A percentile compares a stretch with the other conserved stretches of the same genome.
phyloP scores from a whole-genome alignment of 2,797 vertebrate species.

The Sardinella longiceps region DNA sequence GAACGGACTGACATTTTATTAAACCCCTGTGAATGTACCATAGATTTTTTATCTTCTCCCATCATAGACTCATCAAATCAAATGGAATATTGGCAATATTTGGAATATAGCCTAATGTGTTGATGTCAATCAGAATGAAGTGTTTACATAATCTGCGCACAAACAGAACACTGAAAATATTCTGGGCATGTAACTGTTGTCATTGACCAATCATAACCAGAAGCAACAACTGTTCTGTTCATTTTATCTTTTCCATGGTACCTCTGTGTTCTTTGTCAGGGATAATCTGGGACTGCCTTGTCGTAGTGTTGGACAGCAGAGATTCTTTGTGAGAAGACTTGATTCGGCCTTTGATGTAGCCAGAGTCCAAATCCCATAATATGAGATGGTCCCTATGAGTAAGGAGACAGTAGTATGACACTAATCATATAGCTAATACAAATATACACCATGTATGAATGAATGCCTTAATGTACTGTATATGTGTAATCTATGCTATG shows the following conservation, averaged over 20 bases:
- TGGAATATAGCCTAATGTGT: too few species aligned
- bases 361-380: conserved; percentile 71
- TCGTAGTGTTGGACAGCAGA: conserved; percentile 48
- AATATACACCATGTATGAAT: background rate
- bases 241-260: conserved; percentile 19
- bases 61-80: too few species aligned
- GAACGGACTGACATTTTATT: too few species aligned
- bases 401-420: background rate
- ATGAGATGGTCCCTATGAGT: conserved; percentile 75
- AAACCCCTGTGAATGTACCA: too few species aligned
- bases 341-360: conserved; percentile 68
- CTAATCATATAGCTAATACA: background rate
- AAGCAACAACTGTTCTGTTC: too few species aligned
- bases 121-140: too few species aligned
- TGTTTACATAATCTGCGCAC: too few species aligned
- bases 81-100: too few species aligned
- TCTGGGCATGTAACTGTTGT: too few species aligned
- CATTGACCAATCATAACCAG: too few species aligned
- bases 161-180: too few species aligned
- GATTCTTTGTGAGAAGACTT: conserved; percentile 62
- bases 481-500: background rate
- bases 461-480: background rate
- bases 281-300: conserved; percentile 47
- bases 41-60: too few species aligned
- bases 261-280: conserved; percentile 36